Evolutionary conservation across 2,113 vertebrate genomes (phyloP).

Genomic region (Ibidorhyncha struthersii): DNA sequence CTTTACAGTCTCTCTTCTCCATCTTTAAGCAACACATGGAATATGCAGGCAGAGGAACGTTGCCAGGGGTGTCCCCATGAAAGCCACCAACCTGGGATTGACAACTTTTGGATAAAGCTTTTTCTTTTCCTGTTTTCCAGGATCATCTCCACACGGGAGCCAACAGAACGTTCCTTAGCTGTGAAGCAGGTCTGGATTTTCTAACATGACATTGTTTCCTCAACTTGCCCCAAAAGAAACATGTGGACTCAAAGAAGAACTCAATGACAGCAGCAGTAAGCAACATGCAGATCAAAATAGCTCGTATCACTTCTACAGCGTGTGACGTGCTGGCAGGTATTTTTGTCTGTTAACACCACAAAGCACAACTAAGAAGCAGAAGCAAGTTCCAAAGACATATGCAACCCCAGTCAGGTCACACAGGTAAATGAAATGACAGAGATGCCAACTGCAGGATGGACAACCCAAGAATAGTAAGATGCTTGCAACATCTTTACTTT

Average conservation of each 20-base stretch:
- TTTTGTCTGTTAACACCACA: background rate
- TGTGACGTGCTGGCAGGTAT: fast-evolving
- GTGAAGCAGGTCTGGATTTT: background rate
- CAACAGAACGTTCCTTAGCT: background rate
- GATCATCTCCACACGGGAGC: background rate
- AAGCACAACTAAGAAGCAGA: background rate
- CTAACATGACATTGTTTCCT: background rate
- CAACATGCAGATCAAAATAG: background rate
- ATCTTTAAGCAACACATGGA: background rate
- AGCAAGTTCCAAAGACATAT: background rate
- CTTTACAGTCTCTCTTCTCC: background rate
- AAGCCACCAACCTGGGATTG: background rate
- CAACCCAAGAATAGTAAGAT: background rate
- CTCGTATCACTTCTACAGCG: background rate
- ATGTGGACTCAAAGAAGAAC: background rate
- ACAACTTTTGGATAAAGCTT: background rate
- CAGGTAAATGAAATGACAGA: background rate
- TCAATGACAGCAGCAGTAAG: background rate
- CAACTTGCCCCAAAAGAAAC: background rate
- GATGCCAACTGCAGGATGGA: background rate
- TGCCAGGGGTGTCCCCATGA: background rate
- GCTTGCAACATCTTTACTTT: background rate
- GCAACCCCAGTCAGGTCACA: background rate
- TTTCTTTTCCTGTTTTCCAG: background rate
- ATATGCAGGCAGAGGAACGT: background rate